A percentile compares a stretch with the other conserved stretches of the same genome.
Evolutionary conservation across 2,113 vertebrate species (phyloP).

Genomic region (Proterorhinus semilunaris): DNA sequence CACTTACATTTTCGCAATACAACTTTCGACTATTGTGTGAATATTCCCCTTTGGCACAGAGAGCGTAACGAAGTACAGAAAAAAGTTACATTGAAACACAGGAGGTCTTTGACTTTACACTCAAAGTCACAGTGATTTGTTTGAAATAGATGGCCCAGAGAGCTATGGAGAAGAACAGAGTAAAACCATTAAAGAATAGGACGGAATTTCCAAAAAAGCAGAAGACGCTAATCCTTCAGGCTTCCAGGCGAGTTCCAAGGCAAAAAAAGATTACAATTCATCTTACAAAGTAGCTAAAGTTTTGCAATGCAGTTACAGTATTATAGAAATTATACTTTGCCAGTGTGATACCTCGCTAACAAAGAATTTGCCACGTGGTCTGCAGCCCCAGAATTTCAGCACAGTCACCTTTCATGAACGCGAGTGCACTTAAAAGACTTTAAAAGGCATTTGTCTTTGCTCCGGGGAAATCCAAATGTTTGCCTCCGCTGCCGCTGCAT

Average conservation of each 20-base stretch:
- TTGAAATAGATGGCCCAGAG: slow-evolving; percentile 28
- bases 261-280: background rate
- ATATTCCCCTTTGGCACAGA: background rate
- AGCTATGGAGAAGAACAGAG: background rate
- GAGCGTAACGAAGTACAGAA: background rate
- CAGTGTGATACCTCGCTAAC: background rate
- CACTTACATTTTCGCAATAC: background rate
- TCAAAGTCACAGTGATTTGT: slow-evolving; percentile 20
- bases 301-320: background rate
- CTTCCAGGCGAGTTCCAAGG: background rate
- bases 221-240: background rate
- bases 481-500: slow-evolving; percentile 58
- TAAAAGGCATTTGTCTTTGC: slow-evolving; percentile 73
- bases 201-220: background rate
- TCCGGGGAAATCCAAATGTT: slow-evolving; percentile 69
- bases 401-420: slow-evolving; percentile 1
- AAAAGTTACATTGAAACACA: background rate
- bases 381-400: slow-evolving; percentile 5
- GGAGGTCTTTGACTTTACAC: background rate
- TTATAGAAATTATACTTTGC: background rate
- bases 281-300: too few species aligned
- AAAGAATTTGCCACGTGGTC: background rate
- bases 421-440: slow-evolving; percentile 63
- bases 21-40: background rate
- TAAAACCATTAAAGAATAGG: background rate